A percentile compares a stretch with the other conserved stretches of the same genome.
These are phyloP conservation scores for Vulpes lagopus DNA, from an alignment of 2,113 vertebrate species.

Conservation along the genomic window DNA sequence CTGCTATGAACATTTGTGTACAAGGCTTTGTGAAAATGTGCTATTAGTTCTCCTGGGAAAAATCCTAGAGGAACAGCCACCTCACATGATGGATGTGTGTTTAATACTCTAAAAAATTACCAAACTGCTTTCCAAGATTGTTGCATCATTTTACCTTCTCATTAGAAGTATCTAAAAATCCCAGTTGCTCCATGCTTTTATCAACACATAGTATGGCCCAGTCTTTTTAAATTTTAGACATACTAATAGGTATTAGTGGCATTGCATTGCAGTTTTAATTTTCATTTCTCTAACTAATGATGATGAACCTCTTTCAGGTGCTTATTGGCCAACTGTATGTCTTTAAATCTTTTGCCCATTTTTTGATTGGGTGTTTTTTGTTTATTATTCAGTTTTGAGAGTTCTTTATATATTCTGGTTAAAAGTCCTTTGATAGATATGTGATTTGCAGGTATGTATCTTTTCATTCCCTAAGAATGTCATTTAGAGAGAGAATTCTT, in stretches of 20 bases:
- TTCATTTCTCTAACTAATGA: neutral
- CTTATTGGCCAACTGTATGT: neutral
- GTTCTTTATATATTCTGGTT: neutral
- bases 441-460: neutral
- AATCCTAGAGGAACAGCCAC: neutral
- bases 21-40: neutral
- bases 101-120: neutral
- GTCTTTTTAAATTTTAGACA: neutral
- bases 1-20: neutral
- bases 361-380: neutral
- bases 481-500: neutral
- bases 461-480: neutral
- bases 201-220: neutral
- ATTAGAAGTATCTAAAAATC: neutral
- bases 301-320: neutral
- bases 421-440: neutral
- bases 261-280: neutral
- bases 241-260: neutral
- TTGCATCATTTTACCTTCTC: neutral
- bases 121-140: neutral
- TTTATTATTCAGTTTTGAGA: neutral
- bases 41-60: neutral
- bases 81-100: neutral
- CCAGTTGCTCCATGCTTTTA: neutral
- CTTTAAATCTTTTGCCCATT: neutral